A percentile compares a stretch with the other conserved stretches of the same genome.
phyloP scores from a whole-genome alignment of 2,888 invertebrate genomes.

The Rutpela maculata region DNA sequence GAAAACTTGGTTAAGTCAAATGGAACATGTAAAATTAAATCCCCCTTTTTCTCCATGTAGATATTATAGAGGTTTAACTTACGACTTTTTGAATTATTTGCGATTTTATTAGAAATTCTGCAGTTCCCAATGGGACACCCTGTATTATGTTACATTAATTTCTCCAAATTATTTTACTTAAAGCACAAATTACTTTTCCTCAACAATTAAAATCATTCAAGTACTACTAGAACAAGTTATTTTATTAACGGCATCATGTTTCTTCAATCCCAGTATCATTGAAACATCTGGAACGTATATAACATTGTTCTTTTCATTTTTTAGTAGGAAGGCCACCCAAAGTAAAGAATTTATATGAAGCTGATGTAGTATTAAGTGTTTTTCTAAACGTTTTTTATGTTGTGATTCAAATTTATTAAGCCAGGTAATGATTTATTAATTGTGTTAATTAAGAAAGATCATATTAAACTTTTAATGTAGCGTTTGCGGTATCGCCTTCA shows the following conservation, averaged over 20 bases:
- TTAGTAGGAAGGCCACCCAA: constrained; percentile 27
- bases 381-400: constrained; percentile 2
- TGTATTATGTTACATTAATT: too few species aligned
- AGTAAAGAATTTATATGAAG: constrained; percentile 5
- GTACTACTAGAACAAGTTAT: not conserved
- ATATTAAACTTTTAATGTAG: not conserved
- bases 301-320: constrained; percentile 4
- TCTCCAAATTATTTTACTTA: not conserved
- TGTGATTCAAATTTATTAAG: constrained; percentile 8
- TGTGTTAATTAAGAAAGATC: not conserved
- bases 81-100: too few species aligned
- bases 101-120: too few species aligned
- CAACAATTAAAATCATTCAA: not conserved
- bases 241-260: constrained; percentile 7
- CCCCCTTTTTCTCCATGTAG: too few species aligned
- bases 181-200: not conserved
- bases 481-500: not conserved
- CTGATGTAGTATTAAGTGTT: constrained; percentile 9
- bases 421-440: not conserved
- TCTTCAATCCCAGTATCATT: constrained; percentile 3
- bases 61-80: too few species aligned
- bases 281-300: constrained; percentile 28
- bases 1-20: too few species aligned
- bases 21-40: too few species aligned
- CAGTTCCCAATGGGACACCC: too few species aligned